phyloP scores from a whole-genome alignment of 1,140 invertebrate species.

The Phymastichus coffea region DNA sequence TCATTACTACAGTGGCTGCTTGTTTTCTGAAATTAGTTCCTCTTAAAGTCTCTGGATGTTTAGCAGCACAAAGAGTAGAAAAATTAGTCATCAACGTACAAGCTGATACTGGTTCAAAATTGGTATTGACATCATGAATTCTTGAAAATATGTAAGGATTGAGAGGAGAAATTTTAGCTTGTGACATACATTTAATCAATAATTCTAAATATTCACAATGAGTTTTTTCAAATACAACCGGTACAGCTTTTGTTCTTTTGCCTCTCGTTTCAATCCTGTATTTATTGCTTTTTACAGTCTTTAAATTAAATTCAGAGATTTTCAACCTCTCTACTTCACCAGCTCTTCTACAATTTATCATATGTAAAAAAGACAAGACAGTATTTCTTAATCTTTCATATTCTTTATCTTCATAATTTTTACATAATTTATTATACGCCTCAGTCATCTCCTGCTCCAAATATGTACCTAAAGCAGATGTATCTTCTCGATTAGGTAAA shows the following conservation, averaged over 20 bases:
- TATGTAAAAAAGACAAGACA: no score
- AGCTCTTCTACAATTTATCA: no score
- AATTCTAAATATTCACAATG: not conserved
- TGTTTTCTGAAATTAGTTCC: conserved; percentile 18
- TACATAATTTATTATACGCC: no score
- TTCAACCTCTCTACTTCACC: no score
- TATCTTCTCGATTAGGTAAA: not conserved
- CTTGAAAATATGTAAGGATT: not conserved
- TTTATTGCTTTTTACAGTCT: not conserved
- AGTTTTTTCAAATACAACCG: not conserved
- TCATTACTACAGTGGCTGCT: not conserved
- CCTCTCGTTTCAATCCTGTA: not conserved
- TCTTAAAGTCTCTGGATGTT: not conserved
- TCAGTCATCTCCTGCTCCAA: not conserved
- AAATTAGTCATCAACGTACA: no score
- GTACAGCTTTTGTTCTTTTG: not conserved
- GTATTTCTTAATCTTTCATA: no score
- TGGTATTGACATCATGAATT: not conserved
- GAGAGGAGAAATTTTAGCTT: not conserved
- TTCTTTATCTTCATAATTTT: no score
- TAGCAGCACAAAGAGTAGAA: not conserved
- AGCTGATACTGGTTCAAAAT: not conserved
- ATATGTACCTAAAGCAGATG: not conserved
- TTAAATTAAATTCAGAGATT: not conserved
- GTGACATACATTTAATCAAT: not conserved